phyloP scores from a whole-genome alignment of 2,888 invertebrate genomes.

The Cantharis lateralis region DNA sequence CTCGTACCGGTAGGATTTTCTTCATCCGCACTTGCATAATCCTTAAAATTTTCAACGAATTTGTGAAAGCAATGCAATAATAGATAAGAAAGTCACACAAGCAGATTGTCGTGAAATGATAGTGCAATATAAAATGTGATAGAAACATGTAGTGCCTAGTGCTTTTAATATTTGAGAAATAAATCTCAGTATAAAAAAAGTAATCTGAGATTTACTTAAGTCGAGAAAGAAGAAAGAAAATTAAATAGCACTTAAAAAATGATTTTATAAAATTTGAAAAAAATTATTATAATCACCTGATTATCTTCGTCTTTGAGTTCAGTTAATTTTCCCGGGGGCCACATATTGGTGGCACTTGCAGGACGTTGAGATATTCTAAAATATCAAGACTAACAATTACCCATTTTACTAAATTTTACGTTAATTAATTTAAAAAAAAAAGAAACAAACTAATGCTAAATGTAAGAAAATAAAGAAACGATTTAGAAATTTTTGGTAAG shows the following conservation, averaged over 20 bases:
- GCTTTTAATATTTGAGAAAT: slow-evolving; percentile 38
- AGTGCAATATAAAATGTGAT: slow-evolving; percentile 49
- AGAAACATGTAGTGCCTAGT: slow-evolving; percentile 57
- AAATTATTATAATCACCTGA: slow-evolving; percentile 48
- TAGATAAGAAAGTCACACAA: neutral
- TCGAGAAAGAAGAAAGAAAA: slow-evolving; percentile 28
- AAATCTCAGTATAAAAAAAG: slow-evolving; percentile 35
- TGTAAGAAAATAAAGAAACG: neutral
- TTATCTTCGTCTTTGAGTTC: slow-evolving; percentile 50
- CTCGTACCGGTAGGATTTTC: slow-evolving; percentile 60
- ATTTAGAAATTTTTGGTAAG: neutral
- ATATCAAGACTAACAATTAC: slow-evolving; percentile 21
- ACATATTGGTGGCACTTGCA: slow-evolving; percentile 45
- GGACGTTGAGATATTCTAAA: slow-evolving; percentile 48
- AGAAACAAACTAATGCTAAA: neutral
- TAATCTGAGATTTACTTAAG: slow-evolving; percentile 32
- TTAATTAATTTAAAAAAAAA: neutral
- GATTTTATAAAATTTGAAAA: slow-evolving; percentile 15
- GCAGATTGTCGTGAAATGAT: slow-evolving; percentile 1
- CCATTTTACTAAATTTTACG: neutral
- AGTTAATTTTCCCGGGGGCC: slow-evolving; percentile 44
- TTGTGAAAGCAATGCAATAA: neutral
- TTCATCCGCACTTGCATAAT: slow-evolving; percentile 66
- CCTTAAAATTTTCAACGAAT: slow-evolving; percentile 56
- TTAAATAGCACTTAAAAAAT: slow-evolving; percentile 12